A percentile compares a stretch with the other conserved stretches of the same genome.
phyloP scores from a whole-genome alignment of 2,797 vertebrate species.

The Apodemus agrarius region DNA sequence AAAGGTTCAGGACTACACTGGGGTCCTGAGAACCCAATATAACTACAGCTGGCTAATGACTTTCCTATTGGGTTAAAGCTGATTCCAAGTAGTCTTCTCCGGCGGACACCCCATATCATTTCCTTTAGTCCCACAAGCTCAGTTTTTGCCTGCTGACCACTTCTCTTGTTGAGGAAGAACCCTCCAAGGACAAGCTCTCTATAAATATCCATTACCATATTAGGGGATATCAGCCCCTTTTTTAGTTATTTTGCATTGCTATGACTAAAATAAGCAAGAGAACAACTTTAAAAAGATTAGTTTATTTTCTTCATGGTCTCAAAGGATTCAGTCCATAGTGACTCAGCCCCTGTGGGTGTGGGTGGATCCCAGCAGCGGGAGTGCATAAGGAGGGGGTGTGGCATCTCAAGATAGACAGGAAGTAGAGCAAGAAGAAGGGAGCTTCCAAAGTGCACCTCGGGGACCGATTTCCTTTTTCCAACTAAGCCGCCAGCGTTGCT shows the following conservation, averaged over 20 bases:
- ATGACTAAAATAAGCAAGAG: not conserved
- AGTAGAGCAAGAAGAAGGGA: not conserved
- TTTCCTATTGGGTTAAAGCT: not conserved
- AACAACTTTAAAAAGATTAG: not conserved
- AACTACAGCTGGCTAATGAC: not conserved
- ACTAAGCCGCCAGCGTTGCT: not conserved
- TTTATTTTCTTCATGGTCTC: not conserved
- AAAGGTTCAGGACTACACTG: not conserved
- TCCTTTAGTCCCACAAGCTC: not conserved
- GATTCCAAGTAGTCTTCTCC: not conserved
- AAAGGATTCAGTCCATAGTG: not conserved
- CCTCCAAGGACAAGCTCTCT: not conserved
- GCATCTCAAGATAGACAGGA: not conserved
- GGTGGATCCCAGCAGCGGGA: not conserved
- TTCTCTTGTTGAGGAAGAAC: not conserved
- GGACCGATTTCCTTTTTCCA: not conserved
- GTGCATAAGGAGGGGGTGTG: not conserved
- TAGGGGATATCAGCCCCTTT: not conserved
- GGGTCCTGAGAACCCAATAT: not conserved
- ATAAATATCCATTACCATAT: not conserved
- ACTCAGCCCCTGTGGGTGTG: not conserved
- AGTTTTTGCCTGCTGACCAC: not conserved
- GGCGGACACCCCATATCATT: not conserved
- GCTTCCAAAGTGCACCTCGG: not conserved
- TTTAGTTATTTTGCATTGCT: not conserved